Base-by-base conservation (phyloP, 2,797 vertebrate genomes). In the Champsocephalus esox region DNA sequence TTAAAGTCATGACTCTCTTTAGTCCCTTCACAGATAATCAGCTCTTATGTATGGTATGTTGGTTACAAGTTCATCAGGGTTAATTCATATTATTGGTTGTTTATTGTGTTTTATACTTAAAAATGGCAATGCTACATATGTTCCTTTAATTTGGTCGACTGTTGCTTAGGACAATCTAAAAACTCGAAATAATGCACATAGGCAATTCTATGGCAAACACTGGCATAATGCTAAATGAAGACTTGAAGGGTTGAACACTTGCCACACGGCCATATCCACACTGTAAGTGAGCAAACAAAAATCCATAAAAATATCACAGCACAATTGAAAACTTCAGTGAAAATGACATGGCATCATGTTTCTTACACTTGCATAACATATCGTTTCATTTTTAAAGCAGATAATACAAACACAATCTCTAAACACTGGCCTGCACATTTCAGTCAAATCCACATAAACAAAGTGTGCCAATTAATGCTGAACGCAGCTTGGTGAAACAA, bases 381-480 rank as follows among this genome's bases (percentile, higher is more conserved):
- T 44, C n/a, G 10, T 46, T 24, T 28, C 4, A 56, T 32, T 66
- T 13, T 48, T 51, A 13, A 45, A 58, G 55, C 28, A n/a, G 13
- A 50, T 52, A 56, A 38, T 3, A 38, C 12, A 11, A 63, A 51
- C 58, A 13, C 24, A 32, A 34, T 46, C n/a, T 43, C 2, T 43
- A 64, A 70, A 59, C 19, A 38, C 14, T 13, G 5, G 16, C 45
- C 49, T 38, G 28, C 52, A 57, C 2, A 3, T 19, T 44, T 57
- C 28, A 75, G 17, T 64, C 83, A 68, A 32, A 66, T 41, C 19
- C 28, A 68, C 67, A 58, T 51, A 12, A 60, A 21, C 50, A 66
- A 24, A 49, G 45, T 45, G 54, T 14, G 43, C 70, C 77, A 79
- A 85, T 87, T 85, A 81, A 78, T 64, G 55, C n/a, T 46, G 17